Conservation (phyloP, 92 coral and sea anemone species). For the Epizoanthus rinbou region DNA sequence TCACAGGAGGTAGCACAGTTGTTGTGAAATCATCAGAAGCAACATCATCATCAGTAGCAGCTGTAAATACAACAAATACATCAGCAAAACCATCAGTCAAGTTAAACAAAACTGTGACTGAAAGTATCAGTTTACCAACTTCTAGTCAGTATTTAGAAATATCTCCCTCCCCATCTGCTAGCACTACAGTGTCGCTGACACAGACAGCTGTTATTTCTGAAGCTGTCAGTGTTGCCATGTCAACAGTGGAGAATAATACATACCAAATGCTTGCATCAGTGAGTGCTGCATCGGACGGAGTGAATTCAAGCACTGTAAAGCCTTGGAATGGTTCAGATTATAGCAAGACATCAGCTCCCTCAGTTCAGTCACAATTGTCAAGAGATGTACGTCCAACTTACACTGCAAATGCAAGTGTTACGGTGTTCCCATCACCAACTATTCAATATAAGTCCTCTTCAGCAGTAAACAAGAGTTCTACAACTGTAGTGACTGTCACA, state of each 20-base stretch:
- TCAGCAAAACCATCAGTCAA: not conserved
- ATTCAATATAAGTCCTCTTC: not conserved
- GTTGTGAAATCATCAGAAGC: too few relatives aligned
- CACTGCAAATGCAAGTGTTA: not conserved
- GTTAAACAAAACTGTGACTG: not conserved
- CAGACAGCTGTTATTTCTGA: too few relatives aligned
- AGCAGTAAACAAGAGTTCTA: too few relatives aligned
- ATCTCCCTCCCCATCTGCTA: not conserved
- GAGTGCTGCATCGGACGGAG: too few relatives aligned
- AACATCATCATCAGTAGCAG: too few relatives aligned
- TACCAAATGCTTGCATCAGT: not conserved
- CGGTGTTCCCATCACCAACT: not conserved
- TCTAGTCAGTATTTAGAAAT: not conserved
- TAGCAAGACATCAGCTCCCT: not conserved
- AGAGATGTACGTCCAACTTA: not conserved
- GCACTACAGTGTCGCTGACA: not conserved
- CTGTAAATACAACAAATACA: too few relatives aligned
- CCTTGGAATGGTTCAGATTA: too few relatives aligned
- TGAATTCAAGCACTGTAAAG: too few relatives aligned
- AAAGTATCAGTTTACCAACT: not conserved
- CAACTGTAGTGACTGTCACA: not conserved
- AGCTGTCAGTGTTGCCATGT: not conserved
- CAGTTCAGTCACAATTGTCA: not conserved
- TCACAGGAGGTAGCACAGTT: too few relatives aligned
- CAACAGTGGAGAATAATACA: not conserved